Conservation (phyloP, 2,113 vertebrate genomes). For the Spizaetus ornatus region DNA sequence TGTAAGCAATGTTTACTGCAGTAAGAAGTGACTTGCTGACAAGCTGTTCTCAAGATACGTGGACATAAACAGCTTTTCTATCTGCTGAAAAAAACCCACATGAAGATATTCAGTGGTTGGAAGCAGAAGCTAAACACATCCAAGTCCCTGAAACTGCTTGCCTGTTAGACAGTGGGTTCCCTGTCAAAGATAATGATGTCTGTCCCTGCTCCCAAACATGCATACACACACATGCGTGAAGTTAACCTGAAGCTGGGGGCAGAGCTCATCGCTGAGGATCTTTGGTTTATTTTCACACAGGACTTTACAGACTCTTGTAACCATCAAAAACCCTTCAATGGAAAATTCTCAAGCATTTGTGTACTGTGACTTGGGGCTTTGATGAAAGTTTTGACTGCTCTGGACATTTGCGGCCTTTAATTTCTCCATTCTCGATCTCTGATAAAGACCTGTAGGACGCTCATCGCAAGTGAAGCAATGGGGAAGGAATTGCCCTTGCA, state of each 20-base stretch:
- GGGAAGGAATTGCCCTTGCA: not conserved
- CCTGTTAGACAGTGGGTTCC: not conserved
- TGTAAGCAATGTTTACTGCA: not conserved
- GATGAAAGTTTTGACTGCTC: not conserved
- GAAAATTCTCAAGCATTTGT: not conserved
- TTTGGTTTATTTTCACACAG: not conserved
- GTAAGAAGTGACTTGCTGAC: not conserved
- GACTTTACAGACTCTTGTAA: not conserved
- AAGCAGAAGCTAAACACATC: not conserved
- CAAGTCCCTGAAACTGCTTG: not conserved
- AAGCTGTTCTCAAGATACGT: not conserved
- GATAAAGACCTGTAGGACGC: not conserved
- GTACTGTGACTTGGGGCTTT: not conserved
- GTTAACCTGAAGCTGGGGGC: not conserved
- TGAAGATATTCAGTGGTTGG: not conserved
- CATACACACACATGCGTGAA: not conserved
- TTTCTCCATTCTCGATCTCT: not conserved
- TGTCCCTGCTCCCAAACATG: not conserved
- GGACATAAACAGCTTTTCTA: not conserved
- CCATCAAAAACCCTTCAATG: not conserved
- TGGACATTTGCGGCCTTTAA: not conserved
- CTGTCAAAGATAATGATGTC: not conserved
- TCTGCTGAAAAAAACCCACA: not conserved
- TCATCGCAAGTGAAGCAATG: not conserved
- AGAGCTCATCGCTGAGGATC: not conserved